Base-by-base conservation (phyloP, 1,140 invertebrate genomes). In the Bicyclus anynana region DNA sequence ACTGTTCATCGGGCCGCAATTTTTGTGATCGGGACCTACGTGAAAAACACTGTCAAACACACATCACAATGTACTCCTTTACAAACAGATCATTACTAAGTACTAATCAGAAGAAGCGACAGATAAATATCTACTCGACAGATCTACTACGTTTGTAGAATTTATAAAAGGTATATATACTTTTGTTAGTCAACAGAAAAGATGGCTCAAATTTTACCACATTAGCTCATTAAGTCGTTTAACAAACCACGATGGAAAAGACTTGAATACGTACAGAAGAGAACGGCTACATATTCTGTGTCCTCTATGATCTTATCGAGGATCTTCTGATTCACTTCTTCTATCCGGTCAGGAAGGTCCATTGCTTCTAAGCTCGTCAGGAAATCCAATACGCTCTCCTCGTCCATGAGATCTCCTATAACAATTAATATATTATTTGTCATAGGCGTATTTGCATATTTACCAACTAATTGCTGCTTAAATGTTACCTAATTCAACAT, bases 261-360 rank as follows among this genome's bases (percentile, higher is more conserved):
- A 70, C 52, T 44, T 59, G 37, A 35, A 78, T 84, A 96, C 96
- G 97, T 93, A 98, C 97, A 98, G 89, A 98, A 97, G 62, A 98
- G 91, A 65, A 97, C 96, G 40, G 97, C 97, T 59, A 98, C 95
- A 81, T 95, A 98, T 69, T 97, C 94, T 1, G 95, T 96, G 65
- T 97, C 96, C 87, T 97, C 95, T 58, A 98, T 94, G 68, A 98
- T 96, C 90, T 97, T 97, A 37, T 93, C 91, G 56, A 98, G 90
- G 72, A 97, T 97, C 88, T 96, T 96, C 18, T 95, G 91, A 87
- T 97, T 97, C 17, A 98, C 97, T 91, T 98, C 97, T 91, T 98
- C 97, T 78, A 98, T 98, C 85, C 96, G 92, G 86, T 98, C 96
- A n/a, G 97, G 96, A 69, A 96, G 87, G 80, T 97, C 96, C 95